Conservation (phyloP, 2,797 vertebrate species). For the Amniataba percoides region DNA sequence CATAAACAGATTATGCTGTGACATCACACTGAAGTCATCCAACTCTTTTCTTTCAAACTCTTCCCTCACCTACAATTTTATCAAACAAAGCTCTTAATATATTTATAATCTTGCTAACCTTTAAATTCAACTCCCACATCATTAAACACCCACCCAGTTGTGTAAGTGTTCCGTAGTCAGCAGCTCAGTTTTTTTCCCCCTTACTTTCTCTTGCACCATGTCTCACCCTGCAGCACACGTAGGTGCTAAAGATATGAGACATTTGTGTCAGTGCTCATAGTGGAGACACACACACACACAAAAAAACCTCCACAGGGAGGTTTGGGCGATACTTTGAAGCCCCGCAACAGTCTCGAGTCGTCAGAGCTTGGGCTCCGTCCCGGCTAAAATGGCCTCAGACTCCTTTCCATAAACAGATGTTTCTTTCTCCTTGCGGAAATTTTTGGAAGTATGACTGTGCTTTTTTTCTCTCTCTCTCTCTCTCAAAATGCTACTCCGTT, state of each 20-base stretch:
- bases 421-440: constrained; percentile 59
- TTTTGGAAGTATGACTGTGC: constrained; percentile 56
- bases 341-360: neutral
- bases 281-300: neutral
- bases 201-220: constrained; percentile 19
- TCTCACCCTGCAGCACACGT: constrained; percentile 54
- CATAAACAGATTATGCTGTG: constrained; percentile 24
- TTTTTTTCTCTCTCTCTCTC: constrained; percentile 20
- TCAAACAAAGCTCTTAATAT: constrained; percentile 18
- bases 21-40: neutral
- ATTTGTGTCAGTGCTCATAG: constrained; percentile 40
- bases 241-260: constrained; percentile 66
- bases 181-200: constrained; percentile 13
- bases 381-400: constrained; percentile 40
- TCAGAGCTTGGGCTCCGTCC: constrained; percentile 20
- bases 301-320: neutral
- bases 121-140: constrained; percentile 58
- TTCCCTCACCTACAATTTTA: constrained; percentile 5
- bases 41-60: neutral
- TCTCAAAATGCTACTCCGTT: constrained; percentile 37
- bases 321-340: constrained; percentile 21
- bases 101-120: constrained; percentile 44
- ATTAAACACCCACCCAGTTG: constrained; percentile 54
- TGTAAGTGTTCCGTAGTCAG: constrained; percentile 62
- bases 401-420: constrained; percentile 65